Evolutionary conservation across 2,797 vertebrate species (phyloP).

Genomic region (Gallinago stenura): DNA sequence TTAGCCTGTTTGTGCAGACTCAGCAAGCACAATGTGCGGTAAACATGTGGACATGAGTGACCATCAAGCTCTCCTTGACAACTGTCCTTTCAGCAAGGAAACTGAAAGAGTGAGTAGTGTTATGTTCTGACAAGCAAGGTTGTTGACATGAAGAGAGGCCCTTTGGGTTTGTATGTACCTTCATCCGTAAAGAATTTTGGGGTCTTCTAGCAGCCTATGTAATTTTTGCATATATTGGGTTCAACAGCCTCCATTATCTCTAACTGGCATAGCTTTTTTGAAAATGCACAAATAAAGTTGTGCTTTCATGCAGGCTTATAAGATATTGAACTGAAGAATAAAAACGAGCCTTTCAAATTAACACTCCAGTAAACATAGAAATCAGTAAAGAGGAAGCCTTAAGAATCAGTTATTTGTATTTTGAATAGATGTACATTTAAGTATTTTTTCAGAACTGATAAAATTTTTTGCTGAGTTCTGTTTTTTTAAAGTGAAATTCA

Average conservation of each 20-base stretch:
- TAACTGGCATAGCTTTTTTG: not conserved
- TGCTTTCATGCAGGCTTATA: not conserved
- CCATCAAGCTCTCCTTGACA: no score
- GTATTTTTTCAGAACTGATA: not conserved
- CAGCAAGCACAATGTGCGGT: no score
- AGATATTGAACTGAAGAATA: not conserved
- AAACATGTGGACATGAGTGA: no score
- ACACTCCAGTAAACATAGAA: not conserved
- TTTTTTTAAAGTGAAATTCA: not conserved
- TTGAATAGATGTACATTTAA: not conserved
- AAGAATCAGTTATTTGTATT: not conserved
- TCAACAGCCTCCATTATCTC: not conserved
- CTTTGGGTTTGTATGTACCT: not conserved
- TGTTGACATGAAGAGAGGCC: not conserved
- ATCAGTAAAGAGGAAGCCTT: not conserved
- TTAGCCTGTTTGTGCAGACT: no score
- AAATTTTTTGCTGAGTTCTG: not conserved
- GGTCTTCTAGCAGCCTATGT: not conserved
- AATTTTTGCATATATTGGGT: not conserved
- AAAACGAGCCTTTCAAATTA: not conserved
- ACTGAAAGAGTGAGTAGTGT: no score
- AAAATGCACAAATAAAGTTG: not conserved
- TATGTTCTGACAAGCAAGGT: no score
- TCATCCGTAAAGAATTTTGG: not conserved
- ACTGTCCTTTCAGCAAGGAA: no score